Conservation (phyloP, 2,797 vertebrate species). For the Propithecus deckenii region DNA sequence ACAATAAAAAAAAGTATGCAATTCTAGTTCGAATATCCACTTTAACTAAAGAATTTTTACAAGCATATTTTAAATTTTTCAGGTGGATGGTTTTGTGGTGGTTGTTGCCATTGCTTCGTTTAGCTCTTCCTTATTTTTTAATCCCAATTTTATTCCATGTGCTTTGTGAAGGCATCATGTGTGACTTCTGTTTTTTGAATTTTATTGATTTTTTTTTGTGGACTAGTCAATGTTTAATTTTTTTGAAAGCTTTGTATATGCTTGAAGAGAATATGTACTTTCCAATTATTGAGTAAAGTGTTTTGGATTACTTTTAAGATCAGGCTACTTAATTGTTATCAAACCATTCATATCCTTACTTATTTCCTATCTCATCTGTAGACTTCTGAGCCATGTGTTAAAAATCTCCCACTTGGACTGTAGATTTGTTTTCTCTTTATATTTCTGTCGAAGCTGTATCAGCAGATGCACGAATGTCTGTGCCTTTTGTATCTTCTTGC, state of each 20-base stretch:
- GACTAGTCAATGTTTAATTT: neutral
- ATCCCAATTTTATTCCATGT: neutral
- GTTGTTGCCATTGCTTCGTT: neutral
- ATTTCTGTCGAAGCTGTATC: neutral
- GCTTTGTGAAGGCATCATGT: neutral
- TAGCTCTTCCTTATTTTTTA: neutral
- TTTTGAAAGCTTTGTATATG: neutral
- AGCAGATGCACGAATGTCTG: neutral
- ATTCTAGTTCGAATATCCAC: neutral
- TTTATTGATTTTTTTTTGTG: neutral
- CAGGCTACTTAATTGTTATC: neutral
- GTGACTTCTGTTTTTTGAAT: neutral
- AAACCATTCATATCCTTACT: neutral
- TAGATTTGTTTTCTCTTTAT: neutral
- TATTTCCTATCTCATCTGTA: neutral
- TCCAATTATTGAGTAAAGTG: neutral
- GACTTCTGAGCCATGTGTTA: neutral
- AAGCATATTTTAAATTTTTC: neutral
- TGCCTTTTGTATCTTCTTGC: neutral
- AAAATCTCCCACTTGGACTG: neutral
- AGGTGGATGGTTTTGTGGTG: neutral
- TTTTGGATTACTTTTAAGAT: constrained; percentile 12
- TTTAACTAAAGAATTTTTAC: neutral
- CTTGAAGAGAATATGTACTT: constrained; percentile 18
- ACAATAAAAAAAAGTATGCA: neutral